Conservation (phyloP, 2,888 invertebrate species). For the Idaea biselata region DNA sequence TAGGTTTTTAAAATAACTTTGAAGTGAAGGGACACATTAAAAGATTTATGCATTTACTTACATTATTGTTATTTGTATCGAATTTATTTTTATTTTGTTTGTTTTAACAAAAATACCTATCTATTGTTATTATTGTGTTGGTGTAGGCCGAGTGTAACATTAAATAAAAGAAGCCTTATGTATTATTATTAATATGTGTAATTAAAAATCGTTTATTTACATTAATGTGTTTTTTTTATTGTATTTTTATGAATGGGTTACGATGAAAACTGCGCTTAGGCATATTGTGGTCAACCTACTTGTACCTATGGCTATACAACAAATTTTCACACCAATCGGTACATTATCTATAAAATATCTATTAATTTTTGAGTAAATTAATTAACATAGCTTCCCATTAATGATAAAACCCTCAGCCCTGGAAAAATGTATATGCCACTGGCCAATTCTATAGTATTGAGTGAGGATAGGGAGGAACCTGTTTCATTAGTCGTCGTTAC, state of each 20-base stretch:
- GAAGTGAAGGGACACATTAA: conserved; percentile 19
- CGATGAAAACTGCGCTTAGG: too few species aligned
- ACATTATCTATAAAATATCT: too few species aligned
- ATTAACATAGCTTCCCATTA: too few species aligned
- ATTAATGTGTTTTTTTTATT: not conserved
- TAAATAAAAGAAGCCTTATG: conserved; percentile 49
- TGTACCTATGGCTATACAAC: too few species aligned
- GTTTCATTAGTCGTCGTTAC: too few species aligned
- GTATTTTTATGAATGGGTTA: not conserved
- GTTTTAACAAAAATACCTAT: conserved; percentile 31
- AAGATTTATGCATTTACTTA: conserved; percentile 67
- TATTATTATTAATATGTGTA: conserved; percentile 46
- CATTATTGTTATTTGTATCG: conserved; percentile 53
- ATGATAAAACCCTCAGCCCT: too few species aligned
- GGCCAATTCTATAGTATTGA: too few species aligned
- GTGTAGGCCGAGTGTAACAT: conserved; percentile 44
- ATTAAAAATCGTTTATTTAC: conserved; percentile 43
- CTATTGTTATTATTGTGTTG: conserved; percentile 21
- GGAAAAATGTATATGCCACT: too few species aligned
- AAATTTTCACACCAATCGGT: too few species aligned
- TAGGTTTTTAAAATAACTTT: not conserved
- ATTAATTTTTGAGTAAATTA: too few species aligned
- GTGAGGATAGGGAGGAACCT: too few species aligned
- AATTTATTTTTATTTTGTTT: conserved; percentile 77
- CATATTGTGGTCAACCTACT: too few species aligned